Evolutionary conservation across 2,113 vertebrate genomes (phyloP).

Genomic region (Speoplatyrhinus poulsoni): DNA sequence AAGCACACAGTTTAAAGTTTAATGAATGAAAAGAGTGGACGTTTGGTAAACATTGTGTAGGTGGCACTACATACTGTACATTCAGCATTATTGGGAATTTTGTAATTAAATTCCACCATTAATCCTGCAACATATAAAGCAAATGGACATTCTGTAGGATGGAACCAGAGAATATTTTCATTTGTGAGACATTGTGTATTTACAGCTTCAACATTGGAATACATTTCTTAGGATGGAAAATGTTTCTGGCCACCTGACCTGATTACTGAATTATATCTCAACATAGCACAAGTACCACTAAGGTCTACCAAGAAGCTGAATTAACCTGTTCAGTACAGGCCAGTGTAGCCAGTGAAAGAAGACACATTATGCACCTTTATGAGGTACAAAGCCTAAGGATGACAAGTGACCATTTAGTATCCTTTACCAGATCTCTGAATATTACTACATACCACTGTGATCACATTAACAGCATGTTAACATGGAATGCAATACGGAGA

Average conservation of each 20-base stretch:
- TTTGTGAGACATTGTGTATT: constrained; percentile 70
- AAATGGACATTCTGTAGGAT: constrained; percentile 53
- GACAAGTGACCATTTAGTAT: constrained; percentile 56
- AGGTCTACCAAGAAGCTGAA: constrained; percentile 65
- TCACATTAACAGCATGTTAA: constrained; percentile 60
- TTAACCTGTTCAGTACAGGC: constrained; percentile 52
- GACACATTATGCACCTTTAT: constrained; percentile 56
- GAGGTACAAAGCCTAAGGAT: constrained; percentile 56
- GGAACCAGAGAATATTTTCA: constrained; percentile 58
- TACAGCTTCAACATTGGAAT: constrained; percentile 73
- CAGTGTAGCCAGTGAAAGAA: constrained; percentile 58
- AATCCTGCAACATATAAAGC: constrained; percentile 70
- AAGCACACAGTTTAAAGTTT: constrained; percentile 82
- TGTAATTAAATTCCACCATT: constrained; percentile 72
- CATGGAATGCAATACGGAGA: constrained; percentile 45
- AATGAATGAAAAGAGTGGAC: constrained; percentile 81
- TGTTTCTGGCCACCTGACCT: constrained; percentile 51
- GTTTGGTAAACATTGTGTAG: constrained; percentile 80
- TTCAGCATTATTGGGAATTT: constrained; percentile 78
- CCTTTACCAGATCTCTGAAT: constrained; percentile 51
- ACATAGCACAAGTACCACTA: constrained; percentile 73
- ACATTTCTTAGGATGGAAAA: constrained; percentile 57
- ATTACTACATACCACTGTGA: constrained; percentile 68
- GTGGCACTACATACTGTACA: constrained; percentile 78
- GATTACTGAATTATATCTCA: constrained; percentile 64